Evolutionary conservation across 2,797 vertebrate genomes (phyloP), one percentile per base, ranked within the genome.

Genomic region (Amniataba percoides): DNA sequence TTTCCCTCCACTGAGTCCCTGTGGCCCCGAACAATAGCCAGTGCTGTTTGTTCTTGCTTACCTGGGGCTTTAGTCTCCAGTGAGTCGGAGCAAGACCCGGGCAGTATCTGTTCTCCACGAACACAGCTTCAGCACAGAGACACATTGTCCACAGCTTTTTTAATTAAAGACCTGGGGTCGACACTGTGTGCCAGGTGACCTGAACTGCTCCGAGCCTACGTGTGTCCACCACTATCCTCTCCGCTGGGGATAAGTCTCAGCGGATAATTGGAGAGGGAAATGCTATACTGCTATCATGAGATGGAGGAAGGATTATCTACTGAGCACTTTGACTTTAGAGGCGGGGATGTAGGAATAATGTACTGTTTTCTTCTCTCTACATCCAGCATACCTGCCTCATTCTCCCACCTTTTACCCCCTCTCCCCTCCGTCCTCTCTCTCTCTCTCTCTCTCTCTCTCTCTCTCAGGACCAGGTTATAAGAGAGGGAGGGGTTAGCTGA

Each of bases 111-210:
- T 92, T 94, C 93, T 93, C 89, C 78, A 78, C 7, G 42, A 88
- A 86, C 90, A 91, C 89, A 67, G 87, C 85, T 88, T 71, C 81
- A 56, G 86, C 88, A 96, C 94, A 96, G 94, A 94, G 94, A 88
- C 87, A 72, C 93, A 93, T 95, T 96, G 95, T 96, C 84, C 71
- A 1, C 65, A 53, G 83, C 87, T 85, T 90, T 90, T 93, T 94
- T 95, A 95, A 96, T 95, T 95, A 95, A 95, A 94, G 88, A 93
- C 90, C 91, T 80, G 34, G 64, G 88, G 85, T 93, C 84, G 77
- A 88, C 87, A 64, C 75, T 80, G 42, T 43, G 90, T 90, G 93
- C 94, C 93, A 94, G 92, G 91, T 93, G 93, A 94, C 90, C 92
- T 86, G 83, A 90, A 84, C 89, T 88, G 91, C 92, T 87, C 90